These are phyloP conservation scores for Drosophila cyrtoloma DNA, from an alignment of 2,888 invertebrate species.

Conservation along the genomic window DNA sequence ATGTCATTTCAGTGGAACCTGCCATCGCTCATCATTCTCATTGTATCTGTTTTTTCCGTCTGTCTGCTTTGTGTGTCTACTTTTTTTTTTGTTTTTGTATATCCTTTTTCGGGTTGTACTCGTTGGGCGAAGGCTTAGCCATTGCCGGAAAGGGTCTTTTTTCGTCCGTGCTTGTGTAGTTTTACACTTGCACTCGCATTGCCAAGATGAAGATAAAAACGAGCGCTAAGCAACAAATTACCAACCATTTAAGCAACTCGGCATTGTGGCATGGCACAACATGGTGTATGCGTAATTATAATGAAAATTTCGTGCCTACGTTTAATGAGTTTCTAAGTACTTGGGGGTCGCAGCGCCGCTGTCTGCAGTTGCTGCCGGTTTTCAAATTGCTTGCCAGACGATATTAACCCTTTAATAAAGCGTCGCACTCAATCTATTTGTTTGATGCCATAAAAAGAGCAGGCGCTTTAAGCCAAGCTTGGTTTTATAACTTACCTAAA, in stretches of 20 bases:
- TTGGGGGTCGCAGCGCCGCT: conserved; percentile 18
- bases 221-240: conserved; percentile 62
- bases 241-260: conserved; percentile 56
- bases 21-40: conserved; percentile 49
- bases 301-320: conserved; percentile 63
- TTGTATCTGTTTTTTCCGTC: conserved; percentile 17
- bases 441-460: conserved; percentile 9
- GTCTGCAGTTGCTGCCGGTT: conserved; percentile 12
- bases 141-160: conserved; percentile 16
- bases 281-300: conserved; percentile 71
- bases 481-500: neutral
- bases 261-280: conserved; percentile 47
- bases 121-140: conserved; percentile 19
- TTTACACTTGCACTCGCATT: conserved; percentile 25
- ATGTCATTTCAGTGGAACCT: conserved; percentile 35
- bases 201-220: conserved; percentile 32
- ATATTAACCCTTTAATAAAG: conserved; percentile 60
- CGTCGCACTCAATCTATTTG: conserved; percentile 49
- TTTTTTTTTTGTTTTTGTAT: conserved; percentile 21
- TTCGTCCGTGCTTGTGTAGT: conserved; percentile 28
- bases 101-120: conserved; percentile 49
- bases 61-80: neutral
- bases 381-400: conserved; percentile 31
- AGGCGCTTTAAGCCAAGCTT: neutral
- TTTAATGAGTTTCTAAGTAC: conserved; percentile 67